These are phyloP conservation scores for Theocolax elegans DNA, from an alignment of 1,140 invertebrate genomes.

Conservation along the genomic window DNA sequence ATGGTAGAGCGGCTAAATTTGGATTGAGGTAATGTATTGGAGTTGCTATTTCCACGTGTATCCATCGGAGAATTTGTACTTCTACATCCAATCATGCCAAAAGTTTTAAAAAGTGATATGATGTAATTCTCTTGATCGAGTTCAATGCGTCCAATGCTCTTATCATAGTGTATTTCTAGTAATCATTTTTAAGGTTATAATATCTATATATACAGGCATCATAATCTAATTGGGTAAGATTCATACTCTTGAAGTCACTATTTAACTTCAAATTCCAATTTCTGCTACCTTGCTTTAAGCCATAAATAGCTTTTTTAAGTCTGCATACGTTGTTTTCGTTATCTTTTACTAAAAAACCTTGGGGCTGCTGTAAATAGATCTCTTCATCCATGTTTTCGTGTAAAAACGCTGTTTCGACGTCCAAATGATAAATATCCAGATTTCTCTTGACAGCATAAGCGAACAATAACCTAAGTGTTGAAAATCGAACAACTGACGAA, in stretches of 20 bases:
- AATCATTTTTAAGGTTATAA: no score
- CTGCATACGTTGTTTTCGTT: constrained; percentile 17
- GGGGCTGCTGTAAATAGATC: constrained; percentile 40
- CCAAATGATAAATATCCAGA: constrained; percentile 42
- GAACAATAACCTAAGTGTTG: no score
- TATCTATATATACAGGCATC: no score
- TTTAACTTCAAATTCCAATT: constrained; percentile 10
- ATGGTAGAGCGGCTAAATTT: constrained; percentile 33
- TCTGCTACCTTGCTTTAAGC: background rate
- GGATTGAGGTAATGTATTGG: background rate
- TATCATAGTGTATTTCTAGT: background rate
- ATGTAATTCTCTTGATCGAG: background rate
- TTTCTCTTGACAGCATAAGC: constrained; percentile 29
- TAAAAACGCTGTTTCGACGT: constrained; percentile 49
- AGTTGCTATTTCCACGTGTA: background rate
- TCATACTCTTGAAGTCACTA: background rate
- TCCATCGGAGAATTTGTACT: background rate
- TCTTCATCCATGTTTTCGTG: constrained; percentile 37
- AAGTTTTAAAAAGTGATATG: background rate
- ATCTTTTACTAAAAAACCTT: constrained; percentile 46
- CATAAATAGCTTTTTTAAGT: background rate
- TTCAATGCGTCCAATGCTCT: background rate
- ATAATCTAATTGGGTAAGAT: background rate
- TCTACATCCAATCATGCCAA: background rate
- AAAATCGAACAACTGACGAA: constrained; percentile 46